Percentiles rank a stretch among this genome's conserved stretches.
Evolutionary conservation across 2,797 vertebrate genomes (phyloP).

Genomic region (Pseudomugil tenellus): DNA sequence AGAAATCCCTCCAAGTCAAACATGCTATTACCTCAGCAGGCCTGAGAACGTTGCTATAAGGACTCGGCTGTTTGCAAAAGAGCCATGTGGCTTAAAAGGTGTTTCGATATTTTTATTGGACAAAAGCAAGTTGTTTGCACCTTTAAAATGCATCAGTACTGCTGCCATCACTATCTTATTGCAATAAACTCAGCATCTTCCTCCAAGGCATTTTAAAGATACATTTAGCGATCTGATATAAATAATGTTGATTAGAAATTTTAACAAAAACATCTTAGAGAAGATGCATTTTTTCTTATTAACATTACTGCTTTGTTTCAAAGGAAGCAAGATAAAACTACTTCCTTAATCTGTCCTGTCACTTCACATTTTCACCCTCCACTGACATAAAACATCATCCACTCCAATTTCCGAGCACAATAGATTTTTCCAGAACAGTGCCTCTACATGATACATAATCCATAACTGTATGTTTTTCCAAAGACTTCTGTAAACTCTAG

Average conservation of each 20-base stretch:
- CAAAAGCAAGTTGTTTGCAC: neutral
- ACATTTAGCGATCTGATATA: neutral
- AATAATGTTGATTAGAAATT: constrained; percentile 5
- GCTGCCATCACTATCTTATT: neutral
- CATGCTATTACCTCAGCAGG: constrained; percentile 23
- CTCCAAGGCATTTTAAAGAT: neutral
- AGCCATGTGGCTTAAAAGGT: neutral
- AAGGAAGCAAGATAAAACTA: constrained; percentile 3
- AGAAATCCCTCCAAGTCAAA: constrained; percentile 46
- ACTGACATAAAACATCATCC: constrained; percentile 34
- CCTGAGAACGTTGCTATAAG: constrained; percentile 34
- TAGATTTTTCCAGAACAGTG: constrained; percentile 16
- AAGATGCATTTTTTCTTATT: neutral
- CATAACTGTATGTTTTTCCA: constrained; percentile 19
- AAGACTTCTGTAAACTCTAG: constrained; percentile 2
- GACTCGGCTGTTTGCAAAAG: constrained; percentile 15
- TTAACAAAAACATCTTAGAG: neutral
- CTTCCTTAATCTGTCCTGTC: constrained; percentile 20
- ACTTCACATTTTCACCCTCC: constrained; percentile 33
- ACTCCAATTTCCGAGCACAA: constrained; percentile 21
- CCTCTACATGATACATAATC: constrained; percentile 10
- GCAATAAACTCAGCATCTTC: neutral
- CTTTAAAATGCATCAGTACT: neutral
- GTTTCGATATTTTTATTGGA: neutral
- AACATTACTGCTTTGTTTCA: neutral